Evolutionary conservation across 2,888 invertebrate species (phyloP).

Genomic region (Cosmorhoe ocellata): DNA sequence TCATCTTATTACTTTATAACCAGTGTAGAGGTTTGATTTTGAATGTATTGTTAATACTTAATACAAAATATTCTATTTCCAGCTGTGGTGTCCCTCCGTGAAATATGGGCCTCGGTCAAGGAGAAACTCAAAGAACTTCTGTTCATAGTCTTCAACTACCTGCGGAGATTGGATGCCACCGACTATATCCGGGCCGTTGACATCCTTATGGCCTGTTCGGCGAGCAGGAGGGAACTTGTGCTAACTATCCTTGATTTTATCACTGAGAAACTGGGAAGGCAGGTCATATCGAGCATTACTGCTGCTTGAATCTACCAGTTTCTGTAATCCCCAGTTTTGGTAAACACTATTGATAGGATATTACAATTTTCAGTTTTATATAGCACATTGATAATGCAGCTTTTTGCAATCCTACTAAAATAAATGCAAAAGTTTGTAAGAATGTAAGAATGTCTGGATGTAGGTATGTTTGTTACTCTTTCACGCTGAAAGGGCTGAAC

Average conservation of each 20-base stretch:
- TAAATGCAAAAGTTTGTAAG: no score
- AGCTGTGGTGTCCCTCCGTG: constrained; percentile 61
- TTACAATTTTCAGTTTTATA: no score
- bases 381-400: no score
- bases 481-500: no score
- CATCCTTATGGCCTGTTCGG: constrained; percentile 54
- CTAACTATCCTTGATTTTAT: constrained; percentile 63
- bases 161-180: constrained; percentile 51
- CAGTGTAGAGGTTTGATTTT: no score
- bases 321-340: not conserved
- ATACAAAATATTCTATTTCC: constrained; percentile 26
- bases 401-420: no score
- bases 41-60: no score
- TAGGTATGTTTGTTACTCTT: no score
- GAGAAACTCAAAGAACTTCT: constrained; percentile 57
- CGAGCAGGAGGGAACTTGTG: constrained; percentile 56
- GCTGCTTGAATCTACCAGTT: constrained; percentile 33
- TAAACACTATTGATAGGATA: no score
- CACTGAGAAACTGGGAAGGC: constrained; percentile 52
- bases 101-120: constrained; percentile 59
- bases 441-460: no score
- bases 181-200: constrained; percentile 57
- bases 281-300: constrained; percentile 57
- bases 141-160: constrained; percentile 62
- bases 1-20: no score